A percentile compares a stretch with the other conserved stretches of the same genome.
Conservation (phyloP, 2,888 invertebrate species). For the Amphipoea lucens region DNA sequence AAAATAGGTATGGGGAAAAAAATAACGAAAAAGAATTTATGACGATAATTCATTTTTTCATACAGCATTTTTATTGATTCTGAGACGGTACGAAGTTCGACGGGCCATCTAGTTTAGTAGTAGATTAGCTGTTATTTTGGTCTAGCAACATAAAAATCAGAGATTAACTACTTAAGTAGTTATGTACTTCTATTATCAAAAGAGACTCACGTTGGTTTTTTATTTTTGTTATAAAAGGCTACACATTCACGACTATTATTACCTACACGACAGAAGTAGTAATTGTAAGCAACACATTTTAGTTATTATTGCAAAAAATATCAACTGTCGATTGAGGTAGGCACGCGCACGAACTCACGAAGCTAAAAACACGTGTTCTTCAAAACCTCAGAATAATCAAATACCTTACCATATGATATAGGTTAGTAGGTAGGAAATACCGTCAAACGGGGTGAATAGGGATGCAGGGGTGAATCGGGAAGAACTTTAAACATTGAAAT, state of each 20-base stretch:
- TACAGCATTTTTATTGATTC: not conserved
- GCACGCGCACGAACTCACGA: not conserved
- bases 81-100: not conserved
- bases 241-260: not conserved
- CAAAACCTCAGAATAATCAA: not conserved
- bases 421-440: not conserved
- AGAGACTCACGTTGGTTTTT: not conserved
- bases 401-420: not conserved
- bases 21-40: not conserved
- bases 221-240: not conserved
- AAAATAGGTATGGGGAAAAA: not conserved
- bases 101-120: not conserved
- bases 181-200: not conserved
- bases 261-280: not conserved
- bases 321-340: not conserved
- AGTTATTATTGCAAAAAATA: not conserved
- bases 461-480: not conserved
- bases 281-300: not conserved
- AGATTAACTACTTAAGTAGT: not conserved
- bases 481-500: not conserved
- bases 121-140: not conserved
- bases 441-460: not conserved
- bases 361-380: conserved; percentile 20
- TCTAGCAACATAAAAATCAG: not conserved
- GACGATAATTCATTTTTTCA: not conserved